These are phyloP conservation scores for Sebastes matsubarae DNA, from an alignment of 2,797 vertebrate genomes.

Conservation along the genomic window DNA sequence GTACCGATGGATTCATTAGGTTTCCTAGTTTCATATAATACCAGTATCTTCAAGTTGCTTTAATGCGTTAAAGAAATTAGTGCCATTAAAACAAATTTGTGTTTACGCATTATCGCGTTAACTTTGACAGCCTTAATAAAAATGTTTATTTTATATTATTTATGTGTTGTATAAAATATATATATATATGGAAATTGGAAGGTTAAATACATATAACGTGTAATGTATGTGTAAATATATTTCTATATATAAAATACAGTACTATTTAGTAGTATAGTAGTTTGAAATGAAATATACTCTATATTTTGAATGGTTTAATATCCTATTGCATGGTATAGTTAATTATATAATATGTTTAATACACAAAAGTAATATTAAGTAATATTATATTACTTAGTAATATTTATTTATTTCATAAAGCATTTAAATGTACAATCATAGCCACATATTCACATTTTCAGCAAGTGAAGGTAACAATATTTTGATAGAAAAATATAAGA, in stretches of 20 bases:
- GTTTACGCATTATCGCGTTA: too few relatives aligned
- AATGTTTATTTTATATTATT: background rate
- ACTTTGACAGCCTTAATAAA: background rate
- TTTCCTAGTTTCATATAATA: too few relatives aligned
- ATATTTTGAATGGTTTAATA: too few relatives aligned
- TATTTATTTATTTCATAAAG: background rate
- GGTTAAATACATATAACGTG: background rate
- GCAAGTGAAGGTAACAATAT: background rate
- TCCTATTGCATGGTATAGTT: background rate
- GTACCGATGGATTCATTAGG: accelerated
- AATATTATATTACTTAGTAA: too few relatives aligned
- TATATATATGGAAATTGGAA: background rate
- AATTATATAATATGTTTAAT: background rate
- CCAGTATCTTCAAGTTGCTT: too few relatives aligned
- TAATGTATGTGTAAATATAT: background rate
- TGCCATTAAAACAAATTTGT: too few relatives aligned
- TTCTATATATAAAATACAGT: too few relatives aligned
- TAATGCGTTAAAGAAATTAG: too few relatives aligned
- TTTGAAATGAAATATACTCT: too few relatives aligned
- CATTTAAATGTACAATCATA: background rate
- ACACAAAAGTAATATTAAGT: background rate
- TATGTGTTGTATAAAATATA: background rate
- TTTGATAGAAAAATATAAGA: background rate
- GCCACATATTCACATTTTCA: background rate
- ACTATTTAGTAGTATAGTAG: too few relatives aligned